Conservation (phyloP, 2,888 invertebrate species). For the Tipula helvola region DNA sequence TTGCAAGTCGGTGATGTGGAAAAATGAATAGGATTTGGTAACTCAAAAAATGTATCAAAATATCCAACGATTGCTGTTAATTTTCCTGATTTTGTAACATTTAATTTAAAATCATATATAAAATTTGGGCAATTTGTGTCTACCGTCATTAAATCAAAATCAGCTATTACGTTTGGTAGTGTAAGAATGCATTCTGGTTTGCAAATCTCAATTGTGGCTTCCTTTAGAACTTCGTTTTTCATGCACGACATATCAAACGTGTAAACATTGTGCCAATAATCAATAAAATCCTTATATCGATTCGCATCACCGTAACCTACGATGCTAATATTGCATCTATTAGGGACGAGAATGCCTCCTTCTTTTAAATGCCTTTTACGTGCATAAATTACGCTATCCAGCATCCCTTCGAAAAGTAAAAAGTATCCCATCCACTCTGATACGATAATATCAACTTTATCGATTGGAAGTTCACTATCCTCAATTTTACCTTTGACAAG, state of each 20-base stretch:
- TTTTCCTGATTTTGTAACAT: constrained; percentile 47
- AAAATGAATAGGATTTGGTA: constrained; percentile 46
- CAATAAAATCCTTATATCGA: constrained; percentile 57
- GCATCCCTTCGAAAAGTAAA: constrained; percentile 90
- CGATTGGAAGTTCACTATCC: constrained; percentile 57
- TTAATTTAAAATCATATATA: constrained; percentile 52
- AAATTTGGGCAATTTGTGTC: constrained; percentile 59
- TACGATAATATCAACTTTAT: constrained; percentile 80
- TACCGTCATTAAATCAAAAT: constrained; percentile 66
- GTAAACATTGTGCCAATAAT: constrained; percentile 88
- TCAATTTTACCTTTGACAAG: constrained; percentile 79
- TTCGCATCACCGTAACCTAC: constrained; percentile 67
- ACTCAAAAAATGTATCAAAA: constrained; percentile 78
- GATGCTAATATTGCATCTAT: constrained; percentile 69
- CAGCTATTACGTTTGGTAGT: constrained; percentile 48
- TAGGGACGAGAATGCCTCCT: constrained; percentile 70
- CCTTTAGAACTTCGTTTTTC: constrained; percentile 69
- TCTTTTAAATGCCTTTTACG: constrained; percentile 66
- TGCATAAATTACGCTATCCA: constrained; percentile 85
- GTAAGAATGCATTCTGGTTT: constrained; percentile 50
- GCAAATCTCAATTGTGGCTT: constrained; percentile 57
- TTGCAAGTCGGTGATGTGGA: constrained; percentile 53
- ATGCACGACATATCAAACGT: constrained; percentile 89
- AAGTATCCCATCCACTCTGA: constrained; percentile 99
- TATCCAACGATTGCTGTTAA: constrained; percentile 79